Evolutionary conservation across 2,888 invertebrate species (phyloP).

Genomic region (Parnassius mnemosyne): DNA sequence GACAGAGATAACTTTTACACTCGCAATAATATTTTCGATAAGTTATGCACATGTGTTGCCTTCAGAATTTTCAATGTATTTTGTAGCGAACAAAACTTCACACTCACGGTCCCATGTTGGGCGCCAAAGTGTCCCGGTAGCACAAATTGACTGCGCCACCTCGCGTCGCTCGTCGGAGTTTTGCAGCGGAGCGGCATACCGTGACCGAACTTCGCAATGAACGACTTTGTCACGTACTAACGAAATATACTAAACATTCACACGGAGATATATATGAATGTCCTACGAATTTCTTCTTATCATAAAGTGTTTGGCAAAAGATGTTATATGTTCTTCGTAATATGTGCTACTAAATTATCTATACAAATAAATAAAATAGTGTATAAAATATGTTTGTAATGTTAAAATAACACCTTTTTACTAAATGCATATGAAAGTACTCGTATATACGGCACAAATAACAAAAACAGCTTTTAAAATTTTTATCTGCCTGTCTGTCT

Average conservation of each 20-base stretch:
- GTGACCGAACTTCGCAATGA: slow-evolving; percentile 63
- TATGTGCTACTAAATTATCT: too few species aligned
- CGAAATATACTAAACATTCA: slow-evolving; percentile 52
- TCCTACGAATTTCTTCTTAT: slow-evolving; percentile 1
- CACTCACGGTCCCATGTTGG: slow-evolving; percentile 43
- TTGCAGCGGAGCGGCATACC: slow-evolving; percentile 53
- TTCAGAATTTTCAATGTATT: slow-evolving; percentile 32
- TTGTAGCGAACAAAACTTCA: slow-evolving; percentile 26
- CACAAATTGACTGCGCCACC: slow-evolving; percentile 71
- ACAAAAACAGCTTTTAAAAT: too few species aligned
- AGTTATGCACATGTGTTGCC: slow-evolving; percentile 22
- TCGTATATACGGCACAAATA: too few species aligned
- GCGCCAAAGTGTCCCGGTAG: slow-evolving; percentile 53
- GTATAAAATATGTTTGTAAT: too few species aligned
- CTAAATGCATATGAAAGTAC: too few species aligned
- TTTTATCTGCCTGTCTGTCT: too few species aligned
- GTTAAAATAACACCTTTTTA: too few species aligned
- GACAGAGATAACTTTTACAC: slow-evolving; percentile 1
- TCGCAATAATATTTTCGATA: slow-evolving; percentile 14
- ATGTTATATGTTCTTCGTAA: too few species aligned
- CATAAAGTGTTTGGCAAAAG: not conserved
- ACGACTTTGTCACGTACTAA: slow-evolving; percentile 57
- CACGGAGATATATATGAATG: slow-evolving; percentile 25
- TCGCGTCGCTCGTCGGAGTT: slow-evolving; percentile 50
- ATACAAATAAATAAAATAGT: too few species aligned